Conservation (phyloP, 64 coral and sea anemone genomes). For the Catalaphyllia jardinei region DNA sequence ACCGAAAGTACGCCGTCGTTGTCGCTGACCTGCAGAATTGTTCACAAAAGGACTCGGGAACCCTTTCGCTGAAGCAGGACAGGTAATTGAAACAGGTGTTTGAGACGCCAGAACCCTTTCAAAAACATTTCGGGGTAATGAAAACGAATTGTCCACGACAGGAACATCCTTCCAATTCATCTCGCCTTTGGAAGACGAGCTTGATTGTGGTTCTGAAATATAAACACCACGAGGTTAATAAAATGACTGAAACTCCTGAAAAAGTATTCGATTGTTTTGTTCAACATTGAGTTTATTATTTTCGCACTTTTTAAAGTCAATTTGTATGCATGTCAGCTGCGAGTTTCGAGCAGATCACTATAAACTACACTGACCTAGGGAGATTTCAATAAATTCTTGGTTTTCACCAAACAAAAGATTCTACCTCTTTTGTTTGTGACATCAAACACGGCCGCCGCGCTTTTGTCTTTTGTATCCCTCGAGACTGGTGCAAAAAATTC, state of each 20-base stretch:
- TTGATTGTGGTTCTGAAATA: slow-evolving; percentile 1
- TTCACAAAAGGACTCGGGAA: not conserved
- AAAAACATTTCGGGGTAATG: slow-evolving; percentile 3
- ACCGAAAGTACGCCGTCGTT: not conserved
- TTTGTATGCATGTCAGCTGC: too few species aligned
- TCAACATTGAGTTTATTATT: too few species aligned
- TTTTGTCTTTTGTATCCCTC: too few species aligned
- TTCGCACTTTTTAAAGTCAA: too few species aligned
- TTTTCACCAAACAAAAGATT: too few species aligned
- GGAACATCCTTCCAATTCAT: not conserved
- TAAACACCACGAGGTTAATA: not conserved
- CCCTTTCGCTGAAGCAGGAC: not conserved
- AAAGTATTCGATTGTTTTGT: too few species aligned
- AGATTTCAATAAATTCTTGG: too few species aligned
- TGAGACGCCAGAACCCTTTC: slow-evolving; percentile 7
- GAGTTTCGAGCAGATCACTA: too few species aligned
- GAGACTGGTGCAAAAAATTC: too few species aligned
- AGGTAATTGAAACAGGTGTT: not conserved
- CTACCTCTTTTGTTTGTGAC: too few species aligned
- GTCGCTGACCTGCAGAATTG: not conserved
- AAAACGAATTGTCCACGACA: not conserved
- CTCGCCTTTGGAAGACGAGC: not conserved
- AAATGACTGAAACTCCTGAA: not conserved
- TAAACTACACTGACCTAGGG: too few species aligned
- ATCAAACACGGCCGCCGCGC: too few species aligned